Base-by-base conservation (phyloP, 2,113 vertebrate genomes). In the Rhinopomastus cyanomelas region DNA sequence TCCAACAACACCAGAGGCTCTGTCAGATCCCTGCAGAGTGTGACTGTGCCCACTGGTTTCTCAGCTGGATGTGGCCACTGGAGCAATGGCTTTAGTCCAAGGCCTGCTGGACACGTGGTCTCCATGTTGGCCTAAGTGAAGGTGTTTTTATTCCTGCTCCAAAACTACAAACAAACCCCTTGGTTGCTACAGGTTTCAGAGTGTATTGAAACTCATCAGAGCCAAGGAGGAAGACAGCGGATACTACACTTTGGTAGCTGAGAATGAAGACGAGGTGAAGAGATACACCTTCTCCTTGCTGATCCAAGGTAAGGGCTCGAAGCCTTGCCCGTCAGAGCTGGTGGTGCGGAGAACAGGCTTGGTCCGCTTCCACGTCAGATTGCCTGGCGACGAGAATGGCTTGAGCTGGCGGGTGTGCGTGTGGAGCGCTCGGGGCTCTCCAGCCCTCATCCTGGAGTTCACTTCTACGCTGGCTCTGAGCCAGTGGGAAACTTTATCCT, bases 151-250 rank as follows among this genome's bases (percentile, higher is more conserved):
- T 21, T 11, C 4, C 11, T 81, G 11, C 11, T 92, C 78, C 69
- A 90, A 92, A 88, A 86, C 32, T 48, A 20, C 36, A 65, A 65
- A 44, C 27, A 75, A 65, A 57, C 7, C 0, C 11, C 93, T 46
- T 44, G 4, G 3, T 83, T 89, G 72, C 44, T 89, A 23, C 85
- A 99, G 99, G 90, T 99, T 98, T 95, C 96, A 96, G 87, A 98
- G 98, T 56, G 94, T 97, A 93, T 95, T 99, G 81, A 98, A 98
- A 75, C 95, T 99, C 90, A 99, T 99, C 57, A 98, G 99, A 9
- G 99, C 98, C 62, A 99, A 99, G 92, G 98, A 99, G 74, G 99
- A 99, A 95, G 99, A 99, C 96, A 99, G 98, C 0, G 99, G 99
- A 21, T 97, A 98, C 88, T 99, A 99, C 30, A 99, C 98, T 27